Percentiles rank a stretch among this genome's conserved stretches.
These are phyloP conservation scores for Lepidonotus clava DNA, from an alignment of 2,888 invertebrate species.

Conservation along the genomic window DNA sequence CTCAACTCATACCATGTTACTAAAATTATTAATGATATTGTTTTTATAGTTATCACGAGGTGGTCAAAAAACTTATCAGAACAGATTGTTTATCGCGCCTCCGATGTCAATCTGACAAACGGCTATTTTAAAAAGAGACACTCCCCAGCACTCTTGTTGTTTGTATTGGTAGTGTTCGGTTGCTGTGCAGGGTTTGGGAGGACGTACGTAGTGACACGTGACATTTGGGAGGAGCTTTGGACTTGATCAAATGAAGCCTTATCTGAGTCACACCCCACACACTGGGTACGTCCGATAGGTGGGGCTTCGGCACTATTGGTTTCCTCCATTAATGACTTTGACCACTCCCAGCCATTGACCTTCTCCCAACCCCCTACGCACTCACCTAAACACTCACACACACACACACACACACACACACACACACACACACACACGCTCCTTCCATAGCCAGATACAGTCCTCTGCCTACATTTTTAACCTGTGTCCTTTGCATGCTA, in stretches of 20 bases:
- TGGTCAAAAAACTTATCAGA: no score
- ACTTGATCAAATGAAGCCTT: conserved; percentile 6
- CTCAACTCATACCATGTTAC: no score
- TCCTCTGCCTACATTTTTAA: no score
- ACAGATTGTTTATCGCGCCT: no score
- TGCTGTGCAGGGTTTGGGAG: not conserved
- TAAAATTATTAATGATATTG: no score
- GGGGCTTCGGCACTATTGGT: not conserved
- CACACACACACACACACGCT: no score
- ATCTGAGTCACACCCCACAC: not conserved
- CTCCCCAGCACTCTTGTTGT: no score
- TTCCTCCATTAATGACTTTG: conserved; percentile 25
- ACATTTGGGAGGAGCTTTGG: not conserved
- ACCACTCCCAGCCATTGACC: not conserved
- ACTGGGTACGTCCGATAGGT: not conserved
- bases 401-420: not conserved
- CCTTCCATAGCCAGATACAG: no score
- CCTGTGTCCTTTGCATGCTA: no score
- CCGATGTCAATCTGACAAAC: no score
- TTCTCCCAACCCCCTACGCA: not conserved
- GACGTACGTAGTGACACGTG: not conserved
- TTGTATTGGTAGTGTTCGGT: not conserved
- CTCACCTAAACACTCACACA: not conserved
- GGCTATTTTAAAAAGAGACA: no score
- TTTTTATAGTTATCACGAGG: no score